Conservation (phyloP, 2,113 vertebrate genomes). For the Nyctereutes procyonoides region DNA sequence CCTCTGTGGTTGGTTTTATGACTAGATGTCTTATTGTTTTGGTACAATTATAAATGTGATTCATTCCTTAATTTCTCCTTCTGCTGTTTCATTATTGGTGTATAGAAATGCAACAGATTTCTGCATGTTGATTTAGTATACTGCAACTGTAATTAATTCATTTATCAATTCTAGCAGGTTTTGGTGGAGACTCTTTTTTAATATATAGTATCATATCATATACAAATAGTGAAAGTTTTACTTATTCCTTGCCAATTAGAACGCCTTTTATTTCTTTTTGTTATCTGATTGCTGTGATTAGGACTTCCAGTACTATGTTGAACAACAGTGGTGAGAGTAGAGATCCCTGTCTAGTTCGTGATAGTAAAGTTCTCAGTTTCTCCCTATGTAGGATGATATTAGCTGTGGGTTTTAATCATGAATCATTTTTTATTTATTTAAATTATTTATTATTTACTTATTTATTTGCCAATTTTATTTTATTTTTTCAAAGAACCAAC, state of each 20-base stretch:
- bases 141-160: neutral
- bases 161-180: neutral
- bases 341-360: neutral
- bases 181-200: neutral
- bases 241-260: neutral
- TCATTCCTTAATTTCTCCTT: neutral
- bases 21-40: neutral
- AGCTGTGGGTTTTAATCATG: neutral
- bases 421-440: neutral
- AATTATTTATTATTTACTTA: neutral
- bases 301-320: neutral
- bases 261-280: neutral
- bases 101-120: neutral
- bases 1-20: neutral
- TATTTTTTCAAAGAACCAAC: neutral
- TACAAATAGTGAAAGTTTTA: neutral
- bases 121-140: neutral
- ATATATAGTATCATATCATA: neutral
- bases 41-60: neutral
- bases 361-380: neutral
- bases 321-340: neutral
- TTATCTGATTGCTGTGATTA: neutral
- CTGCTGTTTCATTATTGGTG: neutral
- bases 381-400: neutral
- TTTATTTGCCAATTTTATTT: neutral